Evolutionary conservation across 2,113 vertebrate genomes (phyloP), one percentile per base, ranked within the genome.

Genomic region (Podarcis cretensis): DNA sequence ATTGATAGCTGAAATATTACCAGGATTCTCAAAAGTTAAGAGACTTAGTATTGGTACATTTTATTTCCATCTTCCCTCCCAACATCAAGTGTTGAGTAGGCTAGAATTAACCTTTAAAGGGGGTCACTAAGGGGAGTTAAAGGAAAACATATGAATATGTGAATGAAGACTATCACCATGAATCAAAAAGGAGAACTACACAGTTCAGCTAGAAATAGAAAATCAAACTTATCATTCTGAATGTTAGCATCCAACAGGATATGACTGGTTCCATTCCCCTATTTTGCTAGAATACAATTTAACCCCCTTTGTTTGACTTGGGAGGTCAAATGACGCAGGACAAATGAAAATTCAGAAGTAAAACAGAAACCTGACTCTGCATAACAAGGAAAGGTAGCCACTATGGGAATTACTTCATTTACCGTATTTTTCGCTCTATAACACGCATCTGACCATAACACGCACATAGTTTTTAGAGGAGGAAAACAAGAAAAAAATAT

Each of bases 311-410:
- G 87, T 75, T 43, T 18, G 12, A 63, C 79, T 75, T 32, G 2
- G 32, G n/a, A 69, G 77, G 7, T 0, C 1, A 85, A 88, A 18
- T 0, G 0, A 13, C 87, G 23, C 54, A 89, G 30, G 69, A 90
- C 0, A 81, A 69, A 91, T 13, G 37, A 27, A 84, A 87, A 85
- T 16, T 86, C 59, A 81, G 75, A 78, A 83, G 83, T 23, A 87
- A 0, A 90, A 85, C 75, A 73, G 84, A 81, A 40, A 48, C 35
- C 57, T 27, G 74, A 48, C 66, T 6, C 81, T 16, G 84, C 76
- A 89, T 16, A 92, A 43, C 0, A 25, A 85, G 8, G 12, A 75
- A 90, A 90, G 90, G 87, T 90, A 84, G 80, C 10, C 75, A 89
- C n/a, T 75, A 75, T 65, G 81, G 40, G 9, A 40, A 90, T 18